phyloP scores from a whole-genome alignment of 1,140 invertebrate genomes.

The Tigriopus japonicus region DNA sequence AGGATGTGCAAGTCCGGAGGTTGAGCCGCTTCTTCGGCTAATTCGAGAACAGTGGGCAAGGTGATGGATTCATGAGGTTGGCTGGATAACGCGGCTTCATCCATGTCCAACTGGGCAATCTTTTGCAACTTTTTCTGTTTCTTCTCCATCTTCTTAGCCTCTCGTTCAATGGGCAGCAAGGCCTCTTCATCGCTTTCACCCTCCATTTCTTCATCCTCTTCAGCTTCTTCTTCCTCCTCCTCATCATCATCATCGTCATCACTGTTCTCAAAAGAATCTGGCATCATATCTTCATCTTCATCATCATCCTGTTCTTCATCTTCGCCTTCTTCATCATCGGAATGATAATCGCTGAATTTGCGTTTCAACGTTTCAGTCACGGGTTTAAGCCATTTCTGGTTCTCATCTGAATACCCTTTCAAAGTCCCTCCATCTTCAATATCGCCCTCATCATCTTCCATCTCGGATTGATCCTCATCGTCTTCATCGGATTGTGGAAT shows the following conservation, averaged over 20 bases:
- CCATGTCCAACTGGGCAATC: conserved; percentile 45
- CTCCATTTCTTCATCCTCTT: conserved; percentile 24
- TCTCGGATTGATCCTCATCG: conserved; percentile 32
- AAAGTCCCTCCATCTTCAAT: conserved; percentile 22
- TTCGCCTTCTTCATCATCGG: conserved; percentile 18
- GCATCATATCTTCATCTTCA: conserved; percentile 27
- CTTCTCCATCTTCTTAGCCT: conserved; percentile 55
- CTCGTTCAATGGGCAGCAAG: conserved; percentile 65
- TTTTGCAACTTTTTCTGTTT: conserved; percentile 43
- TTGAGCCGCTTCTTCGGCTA: conserved; percentile 37
- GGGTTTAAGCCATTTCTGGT: conserved; percentile 43
- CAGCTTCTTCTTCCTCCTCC: conserved; percentile 35
- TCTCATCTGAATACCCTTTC: conserved; percentile 42
- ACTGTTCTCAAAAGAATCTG: conserved; percentile 26
- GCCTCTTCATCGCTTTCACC: conserved; percentile 33
- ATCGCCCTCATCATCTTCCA: conserved; percentile 27
- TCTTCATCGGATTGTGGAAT: conserved; percentile 44
- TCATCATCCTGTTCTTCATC: conserved; percentile 24
- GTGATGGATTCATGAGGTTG: conserved; percentile 48
- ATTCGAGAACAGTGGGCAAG: conserved; percentile 49
- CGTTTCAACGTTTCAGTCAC: conserved; percentile 17
- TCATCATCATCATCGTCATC: conserved; percentile 26
- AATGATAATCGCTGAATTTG: conserved; percentile 17
- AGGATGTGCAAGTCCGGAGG: conserved; percentile 56
- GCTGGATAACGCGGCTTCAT: conserved; percentile 38